Base-by-base conservation (phyloP, 2,888 invertebrate genomes). In the Capitulum mitella region DNA sequence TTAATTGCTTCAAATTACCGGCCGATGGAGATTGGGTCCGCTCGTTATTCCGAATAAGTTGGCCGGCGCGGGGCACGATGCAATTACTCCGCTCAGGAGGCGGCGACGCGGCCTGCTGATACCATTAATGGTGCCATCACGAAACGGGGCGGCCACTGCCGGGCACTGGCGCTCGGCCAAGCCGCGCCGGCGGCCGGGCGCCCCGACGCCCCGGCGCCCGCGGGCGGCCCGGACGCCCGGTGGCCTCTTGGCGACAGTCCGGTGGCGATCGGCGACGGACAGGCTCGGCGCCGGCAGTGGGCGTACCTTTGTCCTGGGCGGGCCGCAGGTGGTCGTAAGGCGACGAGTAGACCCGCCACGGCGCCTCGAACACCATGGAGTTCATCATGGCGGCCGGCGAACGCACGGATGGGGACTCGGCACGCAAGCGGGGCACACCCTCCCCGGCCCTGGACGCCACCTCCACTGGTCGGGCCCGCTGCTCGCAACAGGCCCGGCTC, bases 271-370 rank as follows among this genome's bases (percentile, higher is more conserved):
- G n/a, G n/a, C n/a, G n/a, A n/a, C n/a, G n/a, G n/a, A n/a, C n/a
- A n/a, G n/a, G n/a, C n/a, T n/a, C 14, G 29, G 29, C 61, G 61
- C 19, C 16, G 64, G 12, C 16, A 3, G 26, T 37, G 64, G 0
- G 22, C 46, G 3, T 19, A 75, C 75, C 75, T 46, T 75, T 75
- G 40, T 46, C 46, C 43, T 75, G 40, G 8, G n/a, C n/a, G 16
- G 75, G 75, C n/a, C 75, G 43, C n/a, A 75, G 75, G 75, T 75
- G 75, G 75, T 75, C 75, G 75, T 75, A 75, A n/a, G 75, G 75
- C 26, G 75, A 75, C 26, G 75, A 75, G 43, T 75, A 75, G 43
- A 75, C 46, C 46, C 75, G 26, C 75, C 75, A 75, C 26, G 75
- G 75, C 8, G 75, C 75, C 34, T 75, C 75, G 12, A 75, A n/a